Evolutionary conservation across 2,888 invertebrate species (phyloP).

Genomic region (Zygaena filipendulae): DNA sequence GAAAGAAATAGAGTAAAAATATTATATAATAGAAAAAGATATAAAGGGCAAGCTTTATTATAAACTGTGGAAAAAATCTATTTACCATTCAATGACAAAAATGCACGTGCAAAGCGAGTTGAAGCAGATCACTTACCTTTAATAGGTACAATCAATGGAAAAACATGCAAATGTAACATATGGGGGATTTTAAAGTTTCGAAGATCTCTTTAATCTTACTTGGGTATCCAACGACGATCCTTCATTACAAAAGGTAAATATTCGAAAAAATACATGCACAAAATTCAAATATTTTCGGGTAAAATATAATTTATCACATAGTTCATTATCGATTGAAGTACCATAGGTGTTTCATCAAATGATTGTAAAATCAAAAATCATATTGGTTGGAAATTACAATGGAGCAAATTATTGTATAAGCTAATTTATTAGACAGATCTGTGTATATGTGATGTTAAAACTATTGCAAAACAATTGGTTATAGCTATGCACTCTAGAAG

Average conservation of each 20-base stretch:
- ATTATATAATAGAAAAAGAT: constrained; percentile 35
- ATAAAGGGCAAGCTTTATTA: constrained; percentile 47
- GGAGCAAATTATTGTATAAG: constrained; percentile 56
- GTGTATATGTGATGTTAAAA: constrained; percentile 50
- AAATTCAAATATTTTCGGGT: constrained; percentile 26
- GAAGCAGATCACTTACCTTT: constrained; percentile 44
- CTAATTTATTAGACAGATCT: constrained; percentile 47
- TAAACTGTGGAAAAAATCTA: constrained; percentile 26
- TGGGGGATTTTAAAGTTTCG: constrained; percentile 37
- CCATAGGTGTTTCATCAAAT: too few species aligned
- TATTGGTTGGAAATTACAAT: constrained; percentile 42
- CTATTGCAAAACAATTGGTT: constrained; percentile 62
- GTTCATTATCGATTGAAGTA: too few species aligned
- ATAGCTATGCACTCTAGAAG: constrained; percentile 60
- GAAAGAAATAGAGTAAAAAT: constrained; percentile 48
- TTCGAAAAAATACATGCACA: constrained; percentile 42
- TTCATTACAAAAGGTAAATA: constrained; percentile 36
- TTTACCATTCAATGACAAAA: constrained; percentile 52
- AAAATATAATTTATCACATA: too few species aligned
- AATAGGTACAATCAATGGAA: constrained; percentile 21
- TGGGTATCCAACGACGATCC: constrained; percentile 67
- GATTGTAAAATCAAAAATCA: constrained; percentile 38
- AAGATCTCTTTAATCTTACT: constrained; percentile 54
- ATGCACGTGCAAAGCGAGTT: constrained; percentile 48
- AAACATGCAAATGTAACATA: constrained; percentile 41